Conservation (phyloP, 2,888 invertebrate species). For the Eustalomyia histrio region DNA sequence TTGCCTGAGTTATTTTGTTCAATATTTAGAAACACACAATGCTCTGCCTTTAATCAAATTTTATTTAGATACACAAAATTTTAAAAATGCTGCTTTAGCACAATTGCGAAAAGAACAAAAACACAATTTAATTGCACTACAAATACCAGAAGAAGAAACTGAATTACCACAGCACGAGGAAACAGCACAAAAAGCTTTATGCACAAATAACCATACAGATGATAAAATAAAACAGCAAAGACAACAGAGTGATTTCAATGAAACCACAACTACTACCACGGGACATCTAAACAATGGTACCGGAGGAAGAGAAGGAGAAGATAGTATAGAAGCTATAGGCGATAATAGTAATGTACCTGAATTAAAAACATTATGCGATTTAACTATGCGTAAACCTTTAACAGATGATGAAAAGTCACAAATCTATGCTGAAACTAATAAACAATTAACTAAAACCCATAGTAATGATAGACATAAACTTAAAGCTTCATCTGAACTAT, state of each 20-base stretch:
- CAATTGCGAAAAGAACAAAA: conserved; percentile 70
- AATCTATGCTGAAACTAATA: conserved; percentile 77
- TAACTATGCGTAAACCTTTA: conserved; percentile 78
- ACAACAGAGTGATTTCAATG: conserved; percentile 9
- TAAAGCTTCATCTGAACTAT: conserved; percentile 64
- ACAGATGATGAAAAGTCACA: conserved; percentile 79
- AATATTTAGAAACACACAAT: conserved; percentile 90
- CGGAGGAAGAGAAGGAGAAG: conserved; percentile 45
- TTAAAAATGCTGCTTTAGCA: conserved; percentile 80
- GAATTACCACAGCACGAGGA: neutral
- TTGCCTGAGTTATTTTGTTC: conserved; percentile 90
- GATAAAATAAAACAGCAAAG: conserved; percentile 55
- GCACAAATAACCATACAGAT: conserved; percentile 39
- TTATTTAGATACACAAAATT: conserved; percentile 88
- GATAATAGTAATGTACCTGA: conserved; percentile 76
- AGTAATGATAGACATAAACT: conserved; percentile 43
- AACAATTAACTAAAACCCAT: conserved; percentile 68
- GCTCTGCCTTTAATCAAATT: conserved; percentile 85
- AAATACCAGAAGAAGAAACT: conserved; percentile 53
- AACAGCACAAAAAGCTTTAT: neutral
- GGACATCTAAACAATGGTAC: conserved; percentile 20
- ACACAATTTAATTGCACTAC: conserved; percentile 41
- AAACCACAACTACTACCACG: neutral
- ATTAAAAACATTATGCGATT: conserved; percentile 76
- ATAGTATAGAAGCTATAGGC: conserved; percentile 52